phyloP scores from a whole-genome alignment of 2,888 invertebrate species.

The Nezara viridula region DNA sequence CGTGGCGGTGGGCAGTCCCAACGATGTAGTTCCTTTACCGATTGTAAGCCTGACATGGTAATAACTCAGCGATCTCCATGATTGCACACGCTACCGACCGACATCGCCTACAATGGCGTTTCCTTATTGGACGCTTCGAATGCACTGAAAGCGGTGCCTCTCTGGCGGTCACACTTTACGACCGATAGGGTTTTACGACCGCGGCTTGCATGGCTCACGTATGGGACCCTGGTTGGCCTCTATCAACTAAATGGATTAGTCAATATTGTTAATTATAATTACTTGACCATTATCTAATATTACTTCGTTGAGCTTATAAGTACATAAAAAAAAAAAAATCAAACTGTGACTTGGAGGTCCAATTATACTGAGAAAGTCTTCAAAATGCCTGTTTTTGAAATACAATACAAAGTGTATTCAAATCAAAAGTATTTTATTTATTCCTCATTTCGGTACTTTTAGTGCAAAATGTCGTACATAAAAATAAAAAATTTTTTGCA shows the following conservation, averaged over 20 bases:
- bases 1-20: no score
- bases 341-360: neutral
- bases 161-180: neutral
- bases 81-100: neutral
- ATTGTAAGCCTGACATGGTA: neutral
- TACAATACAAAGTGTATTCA: no score
- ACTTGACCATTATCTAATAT: conserved; percentile 10
- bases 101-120: neutral
- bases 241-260: conserved; percentile 25
- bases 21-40: no score
- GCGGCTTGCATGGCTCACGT: conserved; percentile 20
- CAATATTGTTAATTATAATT: conserved; percentile 19
- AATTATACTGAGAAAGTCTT: no score
- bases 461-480: no score
- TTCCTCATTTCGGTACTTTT: no score
- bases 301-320: neutral
- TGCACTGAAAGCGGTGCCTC: neutral
- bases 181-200: neutral
- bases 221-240: neutral
- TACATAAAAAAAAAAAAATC: neutral
- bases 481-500: no score
- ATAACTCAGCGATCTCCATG: neutral
- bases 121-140: neutral
- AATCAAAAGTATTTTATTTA: no score
- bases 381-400: no score